Evolutionary conservation across 2,888 invertebrate genomes (phyloP).

Genomic region (Trichogramma evanescens): DNA sequence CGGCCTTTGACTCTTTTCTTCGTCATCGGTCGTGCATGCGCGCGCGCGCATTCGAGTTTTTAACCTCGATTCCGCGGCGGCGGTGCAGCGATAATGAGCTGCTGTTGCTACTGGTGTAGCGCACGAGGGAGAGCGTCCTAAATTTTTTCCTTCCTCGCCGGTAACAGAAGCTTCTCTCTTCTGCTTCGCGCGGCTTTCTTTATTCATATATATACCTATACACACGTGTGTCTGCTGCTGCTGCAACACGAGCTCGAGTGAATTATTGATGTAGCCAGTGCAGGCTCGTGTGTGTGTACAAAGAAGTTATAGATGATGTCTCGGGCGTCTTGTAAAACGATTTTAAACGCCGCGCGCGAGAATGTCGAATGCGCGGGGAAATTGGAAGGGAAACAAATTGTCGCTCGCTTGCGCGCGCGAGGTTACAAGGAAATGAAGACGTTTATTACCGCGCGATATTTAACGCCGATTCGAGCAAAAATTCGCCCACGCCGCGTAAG

Average conservation of each 20-base stretch:
- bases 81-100: constrained; percentile 9
- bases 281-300: too few relatives aligned
- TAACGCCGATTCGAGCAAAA: too few relatives aligned
- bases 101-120: not conserved
- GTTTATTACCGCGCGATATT: too few relatives aligned
- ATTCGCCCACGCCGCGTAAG: too few relatives aligned
- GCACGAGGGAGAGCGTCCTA: constrained; percentile 5
- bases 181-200: not conserved
- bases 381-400: too few relatives aligned
- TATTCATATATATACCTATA: not conserved
- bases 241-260: not conserved
- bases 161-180: constrained; percentile 1
- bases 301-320: too few relatives aligned
- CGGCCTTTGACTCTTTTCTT: not conserved
- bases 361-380: too few relatives aligned
- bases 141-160: constrained; percentile 2
- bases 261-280: not conserved
- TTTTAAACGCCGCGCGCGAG: too few relatives aligned
- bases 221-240: not conserved
- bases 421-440: too few relatives aligned
- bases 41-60: not conserved
- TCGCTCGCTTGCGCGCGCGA: too few relatives aligned
- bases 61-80: constrained; percentile 9
- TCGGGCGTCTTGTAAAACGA: too few relatives aligned
- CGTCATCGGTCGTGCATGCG: not conserved